Evolutionary conservation across 2,113 vertebrate genomes (phyloP), one percentile per base, ranked within the genome.

Genomic region (Sylvilagus bachmani): DNA sequence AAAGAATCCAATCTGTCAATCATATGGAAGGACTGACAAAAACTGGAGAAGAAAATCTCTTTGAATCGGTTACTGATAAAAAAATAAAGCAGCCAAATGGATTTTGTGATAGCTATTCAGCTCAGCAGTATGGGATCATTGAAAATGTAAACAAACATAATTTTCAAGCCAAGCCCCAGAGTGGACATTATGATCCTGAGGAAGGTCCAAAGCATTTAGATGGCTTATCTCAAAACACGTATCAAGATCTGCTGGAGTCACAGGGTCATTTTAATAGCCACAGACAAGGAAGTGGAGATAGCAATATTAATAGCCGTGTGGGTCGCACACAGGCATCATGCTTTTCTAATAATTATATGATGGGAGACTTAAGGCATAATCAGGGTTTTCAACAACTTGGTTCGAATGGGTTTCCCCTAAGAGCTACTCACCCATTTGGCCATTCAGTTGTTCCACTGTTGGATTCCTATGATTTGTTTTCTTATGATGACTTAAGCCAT

Each of bases 1-100:
- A 98, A 78, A 97, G 95, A 97, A 96, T 98, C 96, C 96, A 95
- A 33, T 91, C 97, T 12, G 90, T 96, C 92, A 97, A 80, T 6
- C 98, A 98, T 91, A 51, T 98, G 90, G 98, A 98, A 96, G 97
- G 97, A 33, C 97, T 98, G 16, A 92, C 86, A 62, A 98, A 98
- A 88, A 92, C 90, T 86, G 97, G 94, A 86, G 98, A 98, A 89
- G 98, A 98, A 95, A 98, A 95, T 77, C 95, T 98, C 79, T 94
- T 97, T 7, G 98, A 98, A 71, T 97, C 97, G 14, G 94, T 98
- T 87, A 98, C 90, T n/a, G 98, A 98, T 73, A 98, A 98, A 97
- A 99, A 98, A 96, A 31, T 98, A 69, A 98, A 98, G 96, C 98
- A 98, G 89, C 95, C 97, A 49, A 98, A 98, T 5, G 98, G 98